Percentiles rank a stretch among this genome's conserved stretches.
phyloP scores from a whole-genome alignment of 2,888 invertebrate species.

The Epinotia nisella region DNA sequence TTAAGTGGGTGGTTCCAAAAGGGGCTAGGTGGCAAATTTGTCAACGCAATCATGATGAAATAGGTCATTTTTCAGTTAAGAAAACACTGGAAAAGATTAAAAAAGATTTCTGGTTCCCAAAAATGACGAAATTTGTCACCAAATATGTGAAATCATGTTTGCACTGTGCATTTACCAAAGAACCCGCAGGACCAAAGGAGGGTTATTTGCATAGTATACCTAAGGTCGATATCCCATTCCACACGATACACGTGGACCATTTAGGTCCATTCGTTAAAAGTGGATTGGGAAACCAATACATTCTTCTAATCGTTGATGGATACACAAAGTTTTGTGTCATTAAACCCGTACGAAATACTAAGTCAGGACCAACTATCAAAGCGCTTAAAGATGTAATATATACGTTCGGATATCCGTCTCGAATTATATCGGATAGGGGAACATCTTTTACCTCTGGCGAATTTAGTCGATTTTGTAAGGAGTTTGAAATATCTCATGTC shows the following conservation, averaged over 20 bases:
- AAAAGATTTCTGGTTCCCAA: slow-evolving; percentile 32
- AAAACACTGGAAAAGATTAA: slow-evolving; percentile 45
- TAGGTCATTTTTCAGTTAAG: slow-evolving; percentile 49
- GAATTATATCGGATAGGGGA: slow-evolving; percentile 28
- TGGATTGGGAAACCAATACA: slow-evolving; percentile 22
- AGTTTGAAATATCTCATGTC: not conserved
- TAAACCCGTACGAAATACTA: slow-evolving; percentile 17
- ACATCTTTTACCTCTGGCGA: slow-evolving; percentile 19
- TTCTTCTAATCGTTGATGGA: slow-evolving; percentile 1
- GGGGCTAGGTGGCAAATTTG: slow-evolving; percentile 13
- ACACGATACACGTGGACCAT: slow-evolving; percentile 47
- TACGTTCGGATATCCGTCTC: slow-evolving; percentile 17
- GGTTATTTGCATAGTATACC: slow-evolving; percentile 33
- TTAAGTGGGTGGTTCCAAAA: slow-evolving; percentile 29
- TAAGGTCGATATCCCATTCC: slow-evolving; percentile 34
- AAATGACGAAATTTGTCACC: slow-evolving; percentile 36
- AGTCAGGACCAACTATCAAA: slow-evolving; percentile 14
- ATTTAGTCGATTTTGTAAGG: slow-evolving; percentile 19
- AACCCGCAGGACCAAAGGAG: slow-evolving; percentile 18
- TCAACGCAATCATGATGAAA: slow-evolving; percentile 49
- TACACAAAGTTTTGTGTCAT: slow-evolving; percentile 15
- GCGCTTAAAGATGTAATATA: slow-evolving; percentile 14
- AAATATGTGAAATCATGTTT: slow-evolving; percentile 41
- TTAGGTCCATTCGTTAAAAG: slow-evolving; percentile 38
- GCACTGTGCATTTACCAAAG: slow-evolving; percentile 36